Base-by-base conservation (phyloP, 2,888 invertebrate species). In the Cryptosula pallasiana region DNA sequence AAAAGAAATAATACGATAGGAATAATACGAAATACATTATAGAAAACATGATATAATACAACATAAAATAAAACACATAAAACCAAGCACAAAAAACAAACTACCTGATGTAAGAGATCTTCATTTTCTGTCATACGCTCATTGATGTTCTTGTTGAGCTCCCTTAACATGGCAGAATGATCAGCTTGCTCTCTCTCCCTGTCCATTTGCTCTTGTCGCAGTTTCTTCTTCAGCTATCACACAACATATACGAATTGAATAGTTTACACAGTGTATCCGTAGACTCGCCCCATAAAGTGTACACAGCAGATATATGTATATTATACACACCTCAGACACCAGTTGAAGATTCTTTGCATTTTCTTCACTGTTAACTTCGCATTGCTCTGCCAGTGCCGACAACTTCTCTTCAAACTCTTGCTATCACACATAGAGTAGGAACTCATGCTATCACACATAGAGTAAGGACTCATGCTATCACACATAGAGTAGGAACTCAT, bases 321-420 rank as follows among this genome's bases (percentile, higher is more conserved):
- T n/a, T n/a, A n/a, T n/a, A n/a, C n/a, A n/a, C n/a, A 63, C 63
- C 32, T 63, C 63, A 13, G 63, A 27, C 25, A n/a, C 27, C 16
- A 63, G 32, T 32, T 27, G 32, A 13, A 34, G 29, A 32, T 63
- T 63, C 27, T 63, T 63, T 9, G 63, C 25, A 34, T 63, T 63
- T 16, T 63, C 63, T n/a, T 63, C 63, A 3, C 3, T 63, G 5
- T 29, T 16, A 13, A 16, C 27, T 34, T 63, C 32, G 3, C 20
- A 63, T 9, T 9, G 20, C 27, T 63, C 63, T 16, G 25, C 63
- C 25, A 63, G 9, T 29, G 63, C 20, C n/a, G 32, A 63, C 32
- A 63, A 63, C 63, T 63, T 63, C 63, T 63, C 63, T n/a, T 63
- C 63, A 63, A 29, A 63, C 32, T 63, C 63, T 29, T 63, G 63